Evolutionary conservation across 2,888 invertebrate genomes (phyloP).

Genomic region (Cyclophora punctaria): DNA sequence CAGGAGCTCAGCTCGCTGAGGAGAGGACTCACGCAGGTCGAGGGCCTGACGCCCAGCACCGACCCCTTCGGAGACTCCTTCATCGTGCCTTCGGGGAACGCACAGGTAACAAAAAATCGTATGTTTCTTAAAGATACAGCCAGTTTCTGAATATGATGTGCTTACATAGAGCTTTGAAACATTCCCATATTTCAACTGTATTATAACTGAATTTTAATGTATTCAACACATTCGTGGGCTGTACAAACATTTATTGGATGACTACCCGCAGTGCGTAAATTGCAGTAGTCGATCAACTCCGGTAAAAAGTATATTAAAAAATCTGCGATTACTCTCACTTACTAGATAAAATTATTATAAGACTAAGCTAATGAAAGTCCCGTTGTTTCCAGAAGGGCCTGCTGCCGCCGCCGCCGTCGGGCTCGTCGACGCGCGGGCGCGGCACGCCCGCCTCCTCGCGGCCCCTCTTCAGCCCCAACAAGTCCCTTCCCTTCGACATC

Average conservation of each 20-base stretch:
- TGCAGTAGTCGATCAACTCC: no score
- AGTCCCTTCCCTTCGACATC: conserved; percentile 51
- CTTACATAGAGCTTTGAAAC: no score
- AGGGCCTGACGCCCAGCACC: conserved; percentile 84
- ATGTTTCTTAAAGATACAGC: no score
- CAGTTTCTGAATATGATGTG: no score
- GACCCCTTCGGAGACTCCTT: conserved; percentile 69
- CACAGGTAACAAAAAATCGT: conserved; percentile 16
- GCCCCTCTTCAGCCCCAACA: conserved; percentile 50
- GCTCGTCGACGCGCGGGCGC: conserved; percentile 43
- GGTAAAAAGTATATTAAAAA: neutral
- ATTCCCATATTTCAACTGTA: no score
- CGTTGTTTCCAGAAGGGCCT: conserved; percentile 51
- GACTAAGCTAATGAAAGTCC: no score
- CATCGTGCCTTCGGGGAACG: conserved; percentile 29
- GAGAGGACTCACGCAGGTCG: conserved; percentile 91
- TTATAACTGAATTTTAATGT: no score
- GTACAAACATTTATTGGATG: no score
- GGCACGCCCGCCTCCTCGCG: conserved; percentile 40
- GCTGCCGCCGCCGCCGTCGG: conserved; percentile 60
- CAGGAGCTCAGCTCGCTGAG: conserved; percentile 90
- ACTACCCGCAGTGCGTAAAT: no score
- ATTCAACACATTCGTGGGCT: no score
- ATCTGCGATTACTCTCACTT: neutral
- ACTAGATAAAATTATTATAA: no score